A percentile compares a stretch with the other conserved stretches of the same genome.
These are phyloP conservation scores for Natator depressus DNA, from an alignment of 2,113 vertebrate genomes.

Conservation along the genomic window DNA sequence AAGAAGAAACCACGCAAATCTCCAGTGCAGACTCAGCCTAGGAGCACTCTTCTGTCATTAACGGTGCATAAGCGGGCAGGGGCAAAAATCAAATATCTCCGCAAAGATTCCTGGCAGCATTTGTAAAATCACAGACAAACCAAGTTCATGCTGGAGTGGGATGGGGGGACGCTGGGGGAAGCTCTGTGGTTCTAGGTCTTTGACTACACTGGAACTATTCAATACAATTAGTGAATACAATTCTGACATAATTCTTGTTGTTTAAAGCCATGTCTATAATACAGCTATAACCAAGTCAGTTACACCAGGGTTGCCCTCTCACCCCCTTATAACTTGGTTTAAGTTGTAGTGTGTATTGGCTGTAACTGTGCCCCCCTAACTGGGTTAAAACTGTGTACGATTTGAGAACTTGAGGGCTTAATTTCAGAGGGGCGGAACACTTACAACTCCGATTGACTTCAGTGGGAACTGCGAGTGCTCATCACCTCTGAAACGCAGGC, in stretches of 20 bases:
- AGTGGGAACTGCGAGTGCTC: background rate
- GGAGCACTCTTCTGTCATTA: background rate
- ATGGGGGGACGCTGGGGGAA: background rate
- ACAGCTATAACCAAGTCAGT: slow-evolving; percentile 27
- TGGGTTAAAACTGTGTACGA: background rate
- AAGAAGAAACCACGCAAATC: background rate
- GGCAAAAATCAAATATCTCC: slow-evolving; percentile 31
- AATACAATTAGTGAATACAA: slow-evolving; percentile 6
- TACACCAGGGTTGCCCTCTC: background rate
- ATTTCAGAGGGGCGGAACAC: background rate
- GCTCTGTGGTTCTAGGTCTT: slow-evolving; percentile 13
- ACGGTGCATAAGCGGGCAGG: background rate
- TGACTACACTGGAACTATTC: slow-evolving; percentile 9
- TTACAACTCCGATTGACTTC: no score
- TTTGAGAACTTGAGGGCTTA: background rate
- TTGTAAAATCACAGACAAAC: slow-evolving; percentile 23
- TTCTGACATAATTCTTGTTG: background rate
- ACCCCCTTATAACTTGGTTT: slow-evolving; percentile 16
- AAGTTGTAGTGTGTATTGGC: background rate
- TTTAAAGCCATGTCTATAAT: background rate
- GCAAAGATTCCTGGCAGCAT: slow-evolving; percentile 23
- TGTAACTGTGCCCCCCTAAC: background rate
- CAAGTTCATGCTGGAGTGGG: background rate
- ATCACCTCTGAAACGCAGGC: background rate
- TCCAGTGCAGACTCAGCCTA: background rate